Evolutionary conservation across 2,888 invertebrate species (phyloP).

Genomic region (Amblyjoppa fuscipennis): DNA sequence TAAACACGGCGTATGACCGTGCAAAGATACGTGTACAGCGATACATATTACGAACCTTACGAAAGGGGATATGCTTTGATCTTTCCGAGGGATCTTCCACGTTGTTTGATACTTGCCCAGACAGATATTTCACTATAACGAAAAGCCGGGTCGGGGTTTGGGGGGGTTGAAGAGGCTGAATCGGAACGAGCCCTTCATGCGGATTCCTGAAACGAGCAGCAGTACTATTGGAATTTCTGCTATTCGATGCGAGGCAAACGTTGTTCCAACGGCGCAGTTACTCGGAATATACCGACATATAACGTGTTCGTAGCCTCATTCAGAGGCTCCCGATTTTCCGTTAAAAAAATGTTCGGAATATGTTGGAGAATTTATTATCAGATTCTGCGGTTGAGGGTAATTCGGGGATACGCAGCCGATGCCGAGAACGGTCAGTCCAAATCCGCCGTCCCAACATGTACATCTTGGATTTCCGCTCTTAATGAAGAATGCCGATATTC

Average conservation of each 20-base stretch:
- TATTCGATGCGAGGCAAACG: constrained; percentile 33
- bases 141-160: not conserved
- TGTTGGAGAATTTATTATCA: not conserved
- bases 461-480: not conserved
- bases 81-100: constrained; percentile 31
- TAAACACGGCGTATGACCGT: not conserved
- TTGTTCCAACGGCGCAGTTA: constrained; percentile 14
- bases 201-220: constrained; percentile 36
- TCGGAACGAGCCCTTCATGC: constrained; percentile 28
- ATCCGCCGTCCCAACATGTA: not conserved
- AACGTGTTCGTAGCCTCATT: not conserved
- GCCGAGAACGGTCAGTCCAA: not conserved
- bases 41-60: constrained; percentile 42
- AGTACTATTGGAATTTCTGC: constrained; percentile 56
- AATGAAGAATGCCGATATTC: not conserved
- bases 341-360: not conserved
- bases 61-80: constrained; percentile 54
- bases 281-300: constrained; percentile 17
- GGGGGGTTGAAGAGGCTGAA: constrained; percentile 33
- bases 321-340: not conserved
- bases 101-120: constrained; percentile 57
- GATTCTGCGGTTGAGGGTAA: not conserved
- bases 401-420: not conserved
- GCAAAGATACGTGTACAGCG: not conserved
- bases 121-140: constrained; percentile 10